These are phyloP conservation scores for Tachina fera DNA, from an alignment of 2,888 invertebrate genomes.

Conservation along the genomic window DNA sequence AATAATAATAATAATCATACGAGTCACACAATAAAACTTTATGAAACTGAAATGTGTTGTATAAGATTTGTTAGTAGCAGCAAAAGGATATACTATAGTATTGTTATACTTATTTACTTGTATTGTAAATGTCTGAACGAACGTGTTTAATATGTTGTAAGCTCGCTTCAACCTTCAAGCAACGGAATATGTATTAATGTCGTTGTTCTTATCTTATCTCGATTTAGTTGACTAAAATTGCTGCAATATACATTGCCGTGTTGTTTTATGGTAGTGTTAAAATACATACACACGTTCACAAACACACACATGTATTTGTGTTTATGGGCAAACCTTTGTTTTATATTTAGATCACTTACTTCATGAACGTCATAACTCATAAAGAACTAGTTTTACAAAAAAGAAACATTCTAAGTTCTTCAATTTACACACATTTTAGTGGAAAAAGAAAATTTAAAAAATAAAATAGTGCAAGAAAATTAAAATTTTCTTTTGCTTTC, in stretches of 20 bases:
- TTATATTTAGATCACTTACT: neutral
- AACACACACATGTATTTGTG: neutral
- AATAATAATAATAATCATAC: constrained; percentile 15
- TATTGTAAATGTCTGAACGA: constrained; percentile 43
- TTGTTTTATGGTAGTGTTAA: neutral
- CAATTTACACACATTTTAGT: too few relatives aligned
- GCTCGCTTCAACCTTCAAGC: constrained; percentile 37
- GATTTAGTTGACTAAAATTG: neutral
- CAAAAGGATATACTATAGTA: neutral
- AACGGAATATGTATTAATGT: constrained; percentile 13
- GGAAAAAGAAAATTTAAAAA: too few relatives aligned
- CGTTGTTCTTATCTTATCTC: neutral
- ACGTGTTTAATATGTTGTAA: constrained; percentile 39
- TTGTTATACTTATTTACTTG: neutral
- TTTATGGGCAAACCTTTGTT: neutral
- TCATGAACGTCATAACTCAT: too few relatives aligned
- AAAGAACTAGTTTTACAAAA: too few relatives aligned
- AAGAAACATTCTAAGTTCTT: too few relatives aligned
- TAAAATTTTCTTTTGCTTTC: too few relatives aligned
- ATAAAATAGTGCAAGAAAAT: too few relatives aligned
- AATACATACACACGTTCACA: neutral
- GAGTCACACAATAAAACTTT: neutral
- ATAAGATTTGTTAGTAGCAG: constrained; percentile 5
- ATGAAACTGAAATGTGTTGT: neutral
- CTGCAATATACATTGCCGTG: neutral